Base-by-base conservation (phyloP, 2,797 vertebrate species). In the Nannoperca australis region DNA sequence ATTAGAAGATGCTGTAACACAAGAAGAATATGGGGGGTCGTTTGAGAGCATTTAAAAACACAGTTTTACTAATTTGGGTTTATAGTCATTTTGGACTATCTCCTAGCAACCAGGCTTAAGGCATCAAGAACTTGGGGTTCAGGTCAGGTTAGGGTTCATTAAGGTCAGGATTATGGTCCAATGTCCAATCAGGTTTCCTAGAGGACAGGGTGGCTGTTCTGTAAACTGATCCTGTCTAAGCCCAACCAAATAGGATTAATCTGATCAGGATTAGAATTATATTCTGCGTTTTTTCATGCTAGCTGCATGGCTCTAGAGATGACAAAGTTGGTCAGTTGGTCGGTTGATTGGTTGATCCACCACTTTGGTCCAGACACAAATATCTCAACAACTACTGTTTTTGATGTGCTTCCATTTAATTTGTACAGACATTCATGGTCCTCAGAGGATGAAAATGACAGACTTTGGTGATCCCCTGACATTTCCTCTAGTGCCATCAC, bases 131-230 rank as follows among this genome's bases (percentile, higher is more conserved):
- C 62, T 20, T 32, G 17, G 12, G 73, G 73, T 71, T 75, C 61
- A 71, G 72, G 76, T 69, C 76, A 78, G 58, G 72, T 72, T 51
- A 67, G 63, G 38, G 80, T 70, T 85, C 71, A 74, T 53, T 7
- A 20, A 58, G 61, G 70, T 54, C 49, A 78, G 80, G 82, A 78
- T 86, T 85, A 83, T 45, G n/a, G 70, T 62, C 18, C 24, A 27
- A 27, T 13, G 17, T 56, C 44, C 53, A 40, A 55, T 81, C 78
- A 49, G 76, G 70, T 73, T 59, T 71, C 49, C 36, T 34, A 40
- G 40, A 62, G 38, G 20, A 6, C 20, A 58, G 12, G 34, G 56
- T 51, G 1, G 8, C 50, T 58, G 58, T 72, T 27, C 67, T 73
- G 66, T 67, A 69, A 86, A 32, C 40, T 20, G 65, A 80, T 82